Evolutionary conservation across 2,888 invertebrate genomes (phyloP).

Genomic region (Drosophila nr. fundita): DNA sequence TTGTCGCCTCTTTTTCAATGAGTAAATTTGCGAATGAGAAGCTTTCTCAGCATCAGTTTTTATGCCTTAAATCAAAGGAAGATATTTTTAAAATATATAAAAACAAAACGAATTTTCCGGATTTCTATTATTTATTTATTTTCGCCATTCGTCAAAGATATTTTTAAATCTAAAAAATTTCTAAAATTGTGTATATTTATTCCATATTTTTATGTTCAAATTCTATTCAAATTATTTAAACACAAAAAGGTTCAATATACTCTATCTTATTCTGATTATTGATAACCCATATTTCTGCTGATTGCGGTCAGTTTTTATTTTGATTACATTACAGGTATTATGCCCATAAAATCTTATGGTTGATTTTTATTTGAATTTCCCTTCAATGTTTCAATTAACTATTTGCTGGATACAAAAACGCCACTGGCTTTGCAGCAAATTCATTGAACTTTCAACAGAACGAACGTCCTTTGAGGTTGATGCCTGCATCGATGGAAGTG

Average conservation of each 20-base stretch:
- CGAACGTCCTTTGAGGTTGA: constrained; percentile 15
- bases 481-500: constrained; percentile 13
- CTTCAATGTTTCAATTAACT: constrained; percentile 35
- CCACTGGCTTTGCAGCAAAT: constrained; percentile 39
- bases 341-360: neutral
- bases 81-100: neutral
- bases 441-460: constrained; percentile 43
- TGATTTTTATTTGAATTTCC: constrained; percentile 5
- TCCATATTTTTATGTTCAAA: too few relatives aligned
- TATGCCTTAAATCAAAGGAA: neutral
- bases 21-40: neutral
- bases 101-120: neutral
- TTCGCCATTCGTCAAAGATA: neutral
- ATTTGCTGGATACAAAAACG: constrained; percentile 27
- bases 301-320: neutral
- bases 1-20: neutral
- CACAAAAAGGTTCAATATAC: neutral
- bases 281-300: neutral
- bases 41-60: neutral
- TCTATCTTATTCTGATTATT: neutral
- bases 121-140: neutral
- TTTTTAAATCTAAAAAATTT: neutral
- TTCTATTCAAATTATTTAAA: neutral
- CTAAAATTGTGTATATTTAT: neutral
- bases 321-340: neutral